Conservation (phyloP, 2,888 invertebrate species). For the Sphaerophoria rueppellii region DNA sequence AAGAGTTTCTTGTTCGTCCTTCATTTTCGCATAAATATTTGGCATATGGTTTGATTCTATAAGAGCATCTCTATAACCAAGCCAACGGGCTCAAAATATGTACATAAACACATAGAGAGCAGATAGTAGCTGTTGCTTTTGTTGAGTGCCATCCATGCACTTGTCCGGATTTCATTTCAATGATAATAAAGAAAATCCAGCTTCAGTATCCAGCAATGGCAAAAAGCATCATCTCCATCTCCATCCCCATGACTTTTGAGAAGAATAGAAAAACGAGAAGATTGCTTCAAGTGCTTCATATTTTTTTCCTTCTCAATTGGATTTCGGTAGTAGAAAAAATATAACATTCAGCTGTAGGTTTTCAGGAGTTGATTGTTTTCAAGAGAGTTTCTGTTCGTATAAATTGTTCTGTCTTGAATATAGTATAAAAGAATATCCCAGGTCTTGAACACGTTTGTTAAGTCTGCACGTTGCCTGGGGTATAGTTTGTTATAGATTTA, state of each 20-base stretch:
- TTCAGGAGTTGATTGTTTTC: constrained; percentile 51
- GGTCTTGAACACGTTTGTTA: neutral
- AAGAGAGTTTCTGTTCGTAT: constrained; percentile 30
- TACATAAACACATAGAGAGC: neutral
- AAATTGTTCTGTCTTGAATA: neutral
- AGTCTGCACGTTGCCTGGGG: neutral
- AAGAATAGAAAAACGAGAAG: constrained; percentile 15
- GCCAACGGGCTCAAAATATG: constrained; percentile 13
- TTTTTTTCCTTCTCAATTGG: constrained; percentile 38
- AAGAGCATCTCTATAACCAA: constrained; percentile 47
- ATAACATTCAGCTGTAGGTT: constrained; percentile 1
- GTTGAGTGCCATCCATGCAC: constrained; percentile 32
- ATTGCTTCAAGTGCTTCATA: constrained; percentile 37
- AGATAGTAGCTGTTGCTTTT: constrained; percentile 58
- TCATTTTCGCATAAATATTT: constrained; percentile 60
- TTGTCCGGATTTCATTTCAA: constrained; percentile 55
- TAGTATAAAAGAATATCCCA: neutral
- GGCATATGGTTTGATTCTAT: constrained; percentile 55
- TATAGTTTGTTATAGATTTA: constrained; percentile 11
- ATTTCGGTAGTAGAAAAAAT: constrained; percentile 26
- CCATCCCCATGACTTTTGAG: no score
- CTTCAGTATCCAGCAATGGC: neutral
- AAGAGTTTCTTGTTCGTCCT: constrained; percentile 13
- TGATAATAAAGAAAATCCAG: constrained; percentile 38
- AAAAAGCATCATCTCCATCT: constrained; percentile 39